Evolutionary conservation across 1,140 invertebrate species (phyloP), one percentile per base, ranked within the genome.

Genomic region (Wasmannia auropunctata): DNA sequence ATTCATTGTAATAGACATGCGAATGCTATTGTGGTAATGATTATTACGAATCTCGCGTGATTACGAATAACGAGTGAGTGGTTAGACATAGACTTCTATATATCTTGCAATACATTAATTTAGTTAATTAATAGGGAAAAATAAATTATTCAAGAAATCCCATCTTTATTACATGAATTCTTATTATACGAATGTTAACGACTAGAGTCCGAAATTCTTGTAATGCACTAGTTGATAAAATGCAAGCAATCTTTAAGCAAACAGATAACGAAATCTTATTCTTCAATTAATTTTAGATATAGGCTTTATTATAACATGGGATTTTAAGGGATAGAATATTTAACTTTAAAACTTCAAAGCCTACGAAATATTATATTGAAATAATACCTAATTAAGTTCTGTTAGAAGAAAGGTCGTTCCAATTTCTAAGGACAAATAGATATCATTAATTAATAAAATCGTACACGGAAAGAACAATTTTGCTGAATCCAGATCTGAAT

Each of bases 381-480:
- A n/a, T n/a, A n/a, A n/a, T 11, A 4, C 31, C 4, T 43, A 60
- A 76, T 76, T 76, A 40, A 76, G 60, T 58, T 60, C 37, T 25
- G 16, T 56, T 37, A 43, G 1, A 25, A 10, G 3, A 43, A 31
- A 28, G 40, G 3, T 6, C 19, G 0, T 7, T 56, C 0, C 3
- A 58, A 5, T 56, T 14, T 25, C 56, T 14, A 19, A 46, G 1
- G 2, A 56, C 2, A 58, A 16, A 0, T n/a, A n/a, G n/a, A n/a
- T 37, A 14, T 37, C n/a, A 1, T 74, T 74, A 11, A 54, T 58
- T 56, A 58, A 74, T 37, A 0, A 56, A 51, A n/a, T n/a, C n/a
- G n/a, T n/a, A n/a, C n/a, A n/a, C n/a, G n/a, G n/a, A n/a, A n/a
- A n/a, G n/a, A n/a, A n/a, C n/a, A n/a, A n/a, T n/a, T n/a, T n/a